These are phyloP conservation scores for Periophthalmodon schlosseri DNA, from an alignment of 2,113 vertebrate species.

Conservation along the genomic window DNA sequence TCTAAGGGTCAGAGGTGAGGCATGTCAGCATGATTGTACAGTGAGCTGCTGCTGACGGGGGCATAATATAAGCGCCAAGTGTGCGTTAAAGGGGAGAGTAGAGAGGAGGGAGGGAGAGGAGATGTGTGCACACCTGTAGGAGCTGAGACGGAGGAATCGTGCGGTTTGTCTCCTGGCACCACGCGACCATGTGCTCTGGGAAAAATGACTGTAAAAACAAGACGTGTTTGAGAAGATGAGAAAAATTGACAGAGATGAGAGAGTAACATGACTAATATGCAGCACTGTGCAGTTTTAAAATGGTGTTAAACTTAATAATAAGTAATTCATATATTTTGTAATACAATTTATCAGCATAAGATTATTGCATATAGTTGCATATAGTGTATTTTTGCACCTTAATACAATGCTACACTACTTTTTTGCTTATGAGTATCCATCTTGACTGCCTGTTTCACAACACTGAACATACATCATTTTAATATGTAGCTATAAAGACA, in stretches of 20 bases:
- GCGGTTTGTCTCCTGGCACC: slow-evolving; percentile 93
- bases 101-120: slow-evolving; percentile 10
- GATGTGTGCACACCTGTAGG: slow-evolving; percentile 85
- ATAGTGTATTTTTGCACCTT: not conserved
- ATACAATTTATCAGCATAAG: not conserved
- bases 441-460: not conserved
- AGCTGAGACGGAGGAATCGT: slow-evolving; percentile 90
- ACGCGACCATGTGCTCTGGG: slow-evolving; percentile 96
- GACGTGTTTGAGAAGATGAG: slow-evolving; percentile 31
- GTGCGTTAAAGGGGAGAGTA: slow-evolving; percentile 21
- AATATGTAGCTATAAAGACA: not conserved
- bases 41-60: slow-evolving; percentile 52
- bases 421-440: not conserved
- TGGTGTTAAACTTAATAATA: not conserved
- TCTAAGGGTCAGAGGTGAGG: slow-evolving; percentile 69
- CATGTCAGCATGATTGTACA: slow-evolving; percentile 62
- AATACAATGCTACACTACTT: not conserved
- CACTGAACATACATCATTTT: not conserved
- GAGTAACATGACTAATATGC: not conserved
- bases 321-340: not conserved
- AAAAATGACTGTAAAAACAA: slow-evolving; percentile 88
- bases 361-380: too few relatives aligned
- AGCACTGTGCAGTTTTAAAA: not conserved
- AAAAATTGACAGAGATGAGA: not conserved
- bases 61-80: slow-evolving; percentile 38